Base-by-base conservation (phyloP, 2,113 vertebrate genomes). In the Mormoops blainvillei region DNA sequence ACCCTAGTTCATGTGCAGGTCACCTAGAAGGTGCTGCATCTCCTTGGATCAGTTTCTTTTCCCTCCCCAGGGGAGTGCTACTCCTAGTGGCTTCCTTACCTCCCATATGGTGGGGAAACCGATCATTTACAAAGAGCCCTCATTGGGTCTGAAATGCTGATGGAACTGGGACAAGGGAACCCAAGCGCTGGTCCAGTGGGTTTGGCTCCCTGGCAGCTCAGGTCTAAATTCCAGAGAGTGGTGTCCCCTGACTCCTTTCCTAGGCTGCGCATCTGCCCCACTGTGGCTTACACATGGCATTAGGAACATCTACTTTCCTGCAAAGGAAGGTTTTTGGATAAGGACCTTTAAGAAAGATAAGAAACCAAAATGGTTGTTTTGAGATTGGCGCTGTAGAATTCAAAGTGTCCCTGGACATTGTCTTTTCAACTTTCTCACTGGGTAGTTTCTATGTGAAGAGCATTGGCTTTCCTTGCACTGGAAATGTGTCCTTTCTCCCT, bases 191-290 rank as follows among this genome's bases (percentile, higher is more conserved):
- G 28, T 33, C 26, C 19, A 31, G 48, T 45, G 45, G 13, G 31
- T 52, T 19, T 85, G 56, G 38, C 7, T 88, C 82, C 38, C 54
- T n/a, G 33, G 24, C 8, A 73, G 54, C 52, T 15, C 56, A 63
- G 58, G 24, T 28, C 43, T 61, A 28, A 9, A 50, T 26, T 26
- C 26, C 16, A 5, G 22, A 31, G 18, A 11, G 58, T 10, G 41
- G 7, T 19, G 20, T n/a, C 5, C 26, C 43, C 61, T 68, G 12
- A 50, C 36, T 86, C 28, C 54, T 3, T 77, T 19, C n/a, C 14
- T 28, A 31, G 33, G 33, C 9, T 5, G 43, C 50, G 48, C 26
- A 36, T 8, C 12, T 61, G 12, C 5, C 12, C 0, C 14, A 2
- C 15, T 41, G 68, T 58, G 45, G 45, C 22, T 61, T 38, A 54